Evolutionary conservation across 2,797 vertebrate genomes (phyloP), one percentile per base, ranked within the genome.

Genomic region (Orestias chungarensis): DNA sequence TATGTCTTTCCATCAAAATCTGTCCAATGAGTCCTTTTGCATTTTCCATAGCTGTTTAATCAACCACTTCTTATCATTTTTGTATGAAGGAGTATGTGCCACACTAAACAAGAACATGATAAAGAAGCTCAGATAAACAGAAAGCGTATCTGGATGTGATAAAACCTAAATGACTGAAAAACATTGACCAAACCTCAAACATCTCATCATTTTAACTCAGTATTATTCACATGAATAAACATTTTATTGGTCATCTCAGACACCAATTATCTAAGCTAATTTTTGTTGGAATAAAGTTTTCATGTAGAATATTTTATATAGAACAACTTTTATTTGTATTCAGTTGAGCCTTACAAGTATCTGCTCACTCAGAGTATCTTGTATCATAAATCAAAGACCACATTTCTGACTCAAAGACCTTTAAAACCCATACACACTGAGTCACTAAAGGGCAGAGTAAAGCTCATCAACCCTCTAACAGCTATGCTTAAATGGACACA

Each of bases 401-500:
- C 15, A 62, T 38, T 49, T 73, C 31, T 27, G 31, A 59, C 50
- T 71, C 29, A 62, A 6, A 68, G 68, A 59, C 61, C 64, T 77
- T 70, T 62, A 38, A 74, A 46, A 33, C 42, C 4, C 29, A 25
- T 29, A 46, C n/a, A 62, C 52, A 44, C 8, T 8, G n/a, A 64
- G 27, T 64, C 49, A 42, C 52, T n/a, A 76, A 62, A 70, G 68
- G 66, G 35, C 15, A 64, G 38, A 66, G 43, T 29, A 62, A 54
- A 75, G 46, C 42, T 33, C 1, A 6, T 55, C 54, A 74, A 29
- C 15, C 23, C 47, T 64, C 25, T 52, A 17, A 46, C 71, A 70
- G 33, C 31, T 43, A 59, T 66, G 66, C 71, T 59, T 71, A 43
- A 78, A 65, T 68, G 50, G 71, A 75, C 71, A 66, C 62, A 52